Base-by-base conservation (phyloP, 2,888 invertebrate genomes). In the Lymantria dispar region DNA sequence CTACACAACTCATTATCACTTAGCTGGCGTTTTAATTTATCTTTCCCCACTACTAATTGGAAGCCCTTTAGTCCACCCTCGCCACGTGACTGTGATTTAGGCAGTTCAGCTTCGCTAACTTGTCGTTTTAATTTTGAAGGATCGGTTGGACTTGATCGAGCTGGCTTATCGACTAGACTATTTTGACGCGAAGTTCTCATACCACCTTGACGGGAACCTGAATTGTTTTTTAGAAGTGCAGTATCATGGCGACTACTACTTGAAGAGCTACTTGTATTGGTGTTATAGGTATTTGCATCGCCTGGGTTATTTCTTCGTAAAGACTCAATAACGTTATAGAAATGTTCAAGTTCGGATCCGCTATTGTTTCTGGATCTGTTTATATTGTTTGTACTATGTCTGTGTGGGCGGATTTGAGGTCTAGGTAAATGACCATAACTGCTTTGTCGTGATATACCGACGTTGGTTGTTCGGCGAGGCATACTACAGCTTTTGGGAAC, bases 401-500 rank as follows among this genome's bases (percentile, higher is more conserved):
- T 66, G 60, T 79, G 85, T 49, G 81, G 81, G 63, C 85, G 83
- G 62, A 77, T 73, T 54, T 83, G 84, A 9, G 80, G 81, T 48
- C 88, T 80, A 29, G 90, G 88, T 47, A 85, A 71, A 41, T 85
- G 87, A 0, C 83, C 85, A 72, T 83, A 78, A 73, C 91, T 88
- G 76, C 80, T 80, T 63, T 90, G 91, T 3, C 90, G 77, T 33
- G 83, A 71, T 54, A 87, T 80, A 43, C 78, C 80, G 53, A 64
- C 80, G 53, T 74, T 72, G 42, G 83, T 75, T 53, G 83, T 84
- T 13, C 90, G 79, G 1, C 91, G 83, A 45, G 92, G 92, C 91
- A 91, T 90, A 65, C 86, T 90, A 66, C 90, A 89, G 60, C 87
- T 91, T 60, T 81, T 83, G 33, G 88, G 85, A 22, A 83, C 82